Percentiles rank a stretch among this genome's conserved stretches.
Conservation (phyloP, 2,888 invertebrate genomes). For the Tiliacea citrago region DNA sequence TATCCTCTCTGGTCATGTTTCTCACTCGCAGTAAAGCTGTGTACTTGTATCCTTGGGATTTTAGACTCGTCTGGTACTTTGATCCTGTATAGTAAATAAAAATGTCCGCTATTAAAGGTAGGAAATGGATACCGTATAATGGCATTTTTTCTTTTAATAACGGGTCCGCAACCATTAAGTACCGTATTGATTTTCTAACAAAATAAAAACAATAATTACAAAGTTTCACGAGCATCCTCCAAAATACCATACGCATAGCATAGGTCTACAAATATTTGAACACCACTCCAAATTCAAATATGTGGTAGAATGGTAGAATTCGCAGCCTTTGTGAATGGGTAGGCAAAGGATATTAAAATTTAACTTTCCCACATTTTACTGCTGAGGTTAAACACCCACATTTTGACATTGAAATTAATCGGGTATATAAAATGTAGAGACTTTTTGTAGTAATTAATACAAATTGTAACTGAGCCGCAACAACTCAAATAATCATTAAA, state of each 20-base stretch:
- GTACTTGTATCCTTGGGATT: constrained; percentile 88
- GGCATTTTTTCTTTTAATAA: too few relatives aligned
- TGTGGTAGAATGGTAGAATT: not conserved
- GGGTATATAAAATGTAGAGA: constrained; percentile 1
- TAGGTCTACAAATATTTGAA: not conserved
- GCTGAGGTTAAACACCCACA: not conserved
- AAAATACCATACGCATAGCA: too few relatives aligned
- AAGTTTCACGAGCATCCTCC: not conserved
- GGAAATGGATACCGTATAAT: not conserved
- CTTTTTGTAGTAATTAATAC: not conserved
- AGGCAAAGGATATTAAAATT: constrained; percentile 9
- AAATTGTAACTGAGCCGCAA: constrained; percentile 14
- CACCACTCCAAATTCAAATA: not conserved
- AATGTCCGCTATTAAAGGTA: not conserved
- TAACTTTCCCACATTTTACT: not conserved
- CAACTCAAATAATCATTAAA: constrained; percentile 12
- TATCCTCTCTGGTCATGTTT: constrained; percentile 89
- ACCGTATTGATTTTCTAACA: not conserved
- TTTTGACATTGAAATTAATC: constrained; percentile 22
- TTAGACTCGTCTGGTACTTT: constrained; percentile 79
- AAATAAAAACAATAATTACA: not conserved
- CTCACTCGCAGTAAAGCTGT: constrained; percentile 90
- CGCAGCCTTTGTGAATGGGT: constrained; percentile 2
- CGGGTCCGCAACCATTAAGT: not conserved
- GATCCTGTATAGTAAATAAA: constrained; percentile 62